Base-by-base conservation (phyloP, 2,113 vertebrate species). In the Ictidomys tridecemlineatus region DNA sequence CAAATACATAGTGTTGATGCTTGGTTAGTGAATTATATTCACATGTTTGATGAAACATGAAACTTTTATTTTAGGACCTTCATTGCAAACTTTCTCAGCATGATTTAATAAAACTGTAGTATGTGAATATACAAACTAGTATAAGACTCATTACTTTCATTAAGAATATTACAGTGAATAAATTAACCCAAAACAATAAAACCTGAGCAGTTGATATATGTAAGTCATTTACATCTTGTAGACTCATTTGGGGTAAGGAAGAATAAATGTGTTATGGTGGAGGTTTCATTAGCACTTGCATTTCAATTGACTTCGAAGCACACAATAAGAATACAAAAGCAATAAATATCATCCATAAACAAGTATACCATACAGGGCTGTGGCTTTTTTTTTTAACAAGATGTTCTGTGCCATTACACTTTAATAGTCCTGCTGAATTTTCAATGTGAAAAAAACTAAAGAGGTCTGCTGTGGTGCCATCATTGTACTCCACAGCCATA, bases 111-210 rank as follows among this genome's bases (percentile, higher is more conserved):
- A 99, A 98, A 98, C 94, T 97, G 80, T 97, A 95, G 84, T 94
- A 93, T 97, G 98, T 95, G 97, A 98, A 98, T 98, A 98, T 92
- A 98, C 97, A 98, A 99, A 98, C 98, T 98, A 98, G 97, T 97
- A 83, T 97, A 99, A 99, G 99, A 99, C 96, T 98, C 98, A 99
- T 99, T 98, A 98, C 98, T 99, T 99, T 99, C 98, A 99, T 99
- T 99, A 99, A 98, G 97, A 98, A 98, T 98, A 98, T 98, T 99
- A 98, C 97, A 98, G 95, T 98, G 97, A 98, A 99, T 99, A 99
- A 99, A 99, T 99, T 99, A 99, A 98, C 97, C 97, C 96, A 98
- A 98, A 98, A 98, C 98, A 99, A 98, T 99, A 99, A 99, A 98
- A 98, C 98, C 97, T 98, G 98, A 98, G 95, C 95, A 98, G 96